These are phyloP conservation scores for Ispidina picta DNA, from an alignment of 2,797 vertebrate species.

Conservation along the genomic window DNA sequence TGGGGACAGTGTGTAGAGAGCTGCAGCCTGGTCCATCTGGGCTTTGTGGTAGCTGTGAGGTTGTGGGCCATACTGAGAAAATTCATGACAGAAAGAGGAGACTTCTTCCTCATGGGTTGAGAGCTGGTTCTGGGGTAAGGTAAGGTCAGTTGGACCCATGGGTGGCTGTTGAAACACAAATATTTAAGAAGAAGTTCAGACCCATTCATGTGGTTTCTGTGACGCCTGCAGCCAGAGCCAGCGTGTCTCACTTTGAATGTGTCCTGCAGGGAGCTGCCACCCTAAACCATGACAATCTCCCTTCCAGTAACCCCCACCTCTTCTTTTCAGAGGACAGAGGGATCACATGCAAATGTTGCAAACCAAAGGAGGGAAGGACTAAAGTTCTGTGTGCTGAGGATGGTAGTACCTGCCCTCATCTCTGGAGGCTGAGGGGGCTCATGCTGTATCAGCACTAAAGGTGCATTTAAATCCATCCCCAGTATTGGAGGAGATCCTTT, in stretches of 20 bases:
- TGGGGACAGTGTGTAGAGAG: background rate
- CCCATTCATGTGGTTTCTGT: constrained; percentile 22
- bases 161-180: constrained; percentile 16
- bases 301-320: background rate
- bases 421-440: rapidly evolving
- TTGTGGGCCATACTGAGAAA: rapidly evolving
- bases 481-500: background rate
- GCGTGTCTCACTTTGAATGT: background rate
- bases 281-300: background rate
- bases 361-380: background rate
- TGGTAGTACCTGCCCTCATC: background rate
- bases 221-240: background rate
- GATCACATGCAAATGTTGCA: background rate
- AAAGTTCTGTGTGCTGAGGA: background rate
- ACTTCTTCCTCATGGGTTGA: background rate
- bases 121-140: background rate
- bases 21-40: rapidly evolving
- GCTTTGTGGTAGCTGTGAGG: rapidly evolving
- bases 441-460: background rate
- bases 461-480: background rate
- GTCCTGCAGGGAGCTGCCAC: background rate
- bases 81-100: background rate
- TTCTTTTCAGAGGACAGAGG: background rate
- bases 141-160: background rate
- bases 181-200: background rate